Conservation (phyloP, 30 jellyfish, hydroid and myxozoan genomes). For the Turritopsis dohrnii region DNA sequence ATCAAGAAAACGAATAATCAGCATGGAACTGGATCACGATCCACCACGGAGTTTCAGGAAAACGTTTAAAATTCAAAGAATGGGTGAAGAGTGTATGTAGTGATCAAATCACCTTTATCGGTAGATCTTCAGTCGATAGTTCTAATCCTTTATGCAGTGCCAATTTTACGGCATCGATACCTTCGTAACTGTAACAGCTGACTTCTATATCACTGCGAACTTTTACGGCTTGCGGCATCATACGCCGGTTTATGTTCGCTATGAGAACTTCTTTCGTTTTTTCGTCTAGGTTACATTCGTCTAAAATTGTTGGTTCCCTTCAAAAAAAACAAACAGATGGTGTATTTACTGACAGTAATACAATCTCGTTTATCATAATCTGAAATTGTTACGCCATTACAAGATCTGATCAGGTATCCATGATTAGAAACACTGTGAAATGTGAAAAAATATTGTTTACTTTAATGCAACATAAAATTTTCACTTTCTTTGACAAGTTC, state of each 20-base stretch:
- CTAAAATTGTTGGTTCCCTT: slow-evolving; percentile 90
- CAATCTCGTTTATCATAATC: background rate
- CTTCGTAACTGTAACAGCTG: slow-evolving; percentile 94
- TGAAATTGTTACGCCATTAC: background rate
- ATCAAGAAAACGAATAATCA: background rate
- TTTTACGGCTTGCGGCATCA: slow-evolving; percentile 95
- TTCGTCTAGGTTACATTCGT: slow-evolving; percentile 78
- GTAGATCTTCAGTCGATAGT: slow-evolving; percentile 80
- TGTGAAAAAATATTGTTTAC: too few species aligned
- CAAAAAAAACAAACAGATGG: background rate
- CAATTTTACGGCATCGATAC: slow-evolving; percentile 95
- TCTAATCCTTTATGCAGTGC: slow-evolving; percentile 80
- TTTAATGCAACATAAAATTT: too few species aligned
- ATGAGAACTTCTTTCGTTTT: slow-evolving; percentile 63
- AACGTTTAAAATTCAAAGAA: background rate
- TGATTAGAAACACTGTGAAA: too few species aligned
- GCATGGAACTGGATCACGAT: background rate
- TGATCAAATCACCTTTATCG: slow-evolving; percentile 57
- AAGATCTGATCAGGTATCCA: background rate
- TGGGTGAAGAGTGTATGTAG: background rate
- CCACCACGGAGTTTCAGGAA: background rate
- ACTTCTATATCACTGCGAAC: slow-evolving; percentile 94
- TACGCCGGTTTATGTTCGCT: slow-evolving; percentile 75
- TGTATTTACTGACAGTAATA: background rate
- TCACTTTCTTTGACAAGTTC: too few species aligned